Conservation (phyloP, 1,140 invertebrate species). For the Schlechtendalia chinensis region DNA sequence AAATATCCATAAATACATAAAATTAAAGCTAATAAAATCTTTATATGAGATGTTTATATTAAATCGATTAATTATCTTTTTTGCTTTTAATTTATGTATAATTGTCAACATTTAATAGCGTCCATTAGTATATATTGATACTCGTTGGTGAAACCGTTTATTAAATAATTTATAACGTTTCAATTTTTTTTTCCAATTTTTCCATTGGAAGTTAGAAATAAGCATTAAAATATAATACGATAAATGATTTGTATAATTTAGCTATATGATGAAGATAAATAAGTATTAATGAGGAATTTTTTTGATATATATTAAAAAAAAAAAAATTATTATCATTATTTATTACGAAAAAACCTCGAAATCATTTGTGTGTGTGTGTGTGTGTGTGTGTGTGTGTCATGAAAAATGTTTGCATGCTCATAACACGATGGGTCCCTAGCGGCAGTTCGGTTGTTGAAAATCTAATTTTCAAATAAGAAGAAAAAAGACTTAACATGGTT, state of each 20-base stretch:
- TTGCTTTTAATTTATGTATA: too few relatives aligned
- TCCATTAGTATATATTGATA: too few relatives aligned
- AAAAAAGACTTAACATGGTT: slow-evolving; percentile 41
- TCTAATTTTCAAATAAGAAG: slow-evolving; percentile 48
- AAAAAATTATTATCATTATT: slow-evolving; percentile 12
- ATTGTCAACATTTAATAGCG: too few relatives aligned
- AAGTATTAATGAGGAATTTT: background rate
- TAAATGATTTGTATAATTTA: background rate
- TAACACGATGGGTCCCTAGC: slow-evolving; percentile 26
- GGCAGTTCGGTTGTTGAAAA: slow-evolving; percentile 45
- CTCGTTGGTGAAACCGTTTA: too few relatives aligned
- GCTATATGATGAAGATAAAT: background rate
- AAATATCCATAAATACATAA: too few relatives aligned
- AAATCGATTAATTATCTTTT: too few relatives aligned
- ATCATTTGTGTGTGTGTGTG: slow-evolving; percentile 13
- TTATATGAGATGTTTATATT: too few relatives aligned
- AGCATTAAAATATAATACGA: background rate
- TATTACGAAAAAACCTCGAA: slow-evolving; percentile 9
- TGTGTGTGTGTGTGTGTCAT: slow-evolving; percentile 16
- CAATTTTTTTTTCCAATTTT: too few relatives aligned
- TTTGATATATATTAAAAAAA: slow-evolving; percentile 8
- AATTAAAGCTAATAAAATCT: too few relatives aligned
- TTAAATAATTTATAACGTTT: too few relatives aligned
- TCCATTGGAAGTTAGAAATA: too few relatives aligned
- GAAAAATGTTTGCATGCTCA: slow-evolving; percentile 37